These are phyloP conservation scores for Zaprionus lachaisei DNA, from an alignment of 1,140 invertebrate species.

Conservation along the genomic window DNA sequence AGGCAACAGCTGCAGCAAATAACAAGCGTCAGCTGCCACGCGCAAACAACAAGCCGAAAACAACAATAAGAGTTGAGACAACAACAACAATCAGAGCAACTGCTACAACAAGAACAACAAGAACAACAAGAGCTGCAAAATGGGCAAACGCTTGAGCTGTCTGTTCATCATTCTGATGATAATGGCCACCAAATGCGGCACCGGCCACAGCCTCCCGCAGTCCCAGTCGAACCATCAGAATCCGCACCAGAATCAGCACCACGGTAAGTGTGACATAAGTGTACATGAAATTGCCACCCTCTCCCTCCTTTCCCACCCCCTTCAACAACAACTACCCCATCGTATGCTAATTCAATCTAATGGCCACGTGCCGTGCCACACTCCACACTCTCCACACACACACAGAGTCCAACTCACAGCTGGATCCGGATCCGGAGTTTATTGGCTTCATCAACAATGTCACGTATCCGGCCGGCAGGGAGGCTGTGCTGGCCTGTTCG, in stretches of 20 bases:
- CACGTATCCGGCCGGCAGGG: slow-evolving; percentile 92
- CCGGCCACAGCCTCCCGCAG: slow-evolving; percentile 54
- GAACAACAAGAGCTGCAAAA: slow-evolving; percentile 51
- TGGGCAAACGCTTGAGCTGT: slow-evolving; percentile 59
- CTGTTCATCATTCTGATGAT: slow-evolving; percentile 77
- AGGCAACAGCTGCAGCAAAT: slow-evolving; percentile 53
- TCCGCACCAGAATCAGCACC: slow-evolving; percentile 52
- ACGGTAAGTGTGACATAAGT: slow-evolving; percentile 63
- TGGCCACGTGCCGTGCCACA: slow-evolving; percentile 26
- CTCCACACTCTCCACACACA: neutral
- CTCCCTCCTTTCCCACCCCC: too few species aligned
- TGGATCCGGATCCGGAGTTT: slow-evolving; percentile 89
- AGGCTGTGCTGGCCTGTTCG: slow-evolving; percentile 92
- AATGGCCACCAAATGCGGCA: slow-evolving; percentile 72
- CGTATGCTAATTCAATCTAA: slow-evolving; percentile 45
- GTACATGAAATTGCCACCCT: neutral
- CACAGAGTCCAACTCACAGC: slow-evolving; percentile 77
- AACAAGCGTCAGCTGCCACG: slow-evolving; percentile 48
- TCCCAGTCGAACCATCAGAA: slow-evolving; percentile 27
- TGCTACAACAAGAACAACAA: slow-evolving; percentile 22
- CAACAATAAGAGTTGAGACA: neutral
- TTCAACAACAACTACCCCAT: neutral
- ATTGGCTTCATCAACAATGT: slow-evolving; percentile 91
- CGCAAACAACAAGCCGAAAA: slow-evolving; percentile 33
- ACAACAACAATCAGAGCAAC: slow-evolving; percentile 35